Conservation (phyloP, 2,113 vertebrate genomes). For the Larimichthys polyactis region DNA sequence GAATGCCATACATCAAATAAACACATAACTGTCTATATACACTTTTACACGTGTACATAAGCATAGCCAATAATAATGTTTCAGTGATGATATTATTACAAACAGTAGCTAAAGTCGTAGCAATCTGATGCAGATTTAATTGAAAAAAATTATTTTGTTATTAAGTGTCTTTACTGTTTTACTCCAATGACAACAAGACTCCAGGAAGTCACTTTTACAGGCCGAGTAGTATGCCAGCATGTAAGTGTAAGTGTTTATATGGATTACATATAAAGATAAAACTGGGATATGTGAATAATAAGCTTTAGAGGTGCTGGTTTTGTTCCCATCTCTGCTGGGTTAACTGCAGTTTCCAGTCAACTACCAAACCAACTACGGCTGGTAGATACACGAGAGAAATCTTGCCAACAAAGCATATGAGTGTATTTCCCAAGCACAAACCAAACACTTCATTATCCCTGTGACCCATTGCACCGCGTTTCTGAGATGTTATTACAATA, state of each 20-base stretch:
- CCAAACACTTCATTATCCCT: background rate
- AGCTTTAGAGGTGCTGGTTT: too few relatives aligned
- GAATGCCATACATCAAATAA: background rate
- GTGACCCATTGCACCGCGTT: too few relatives aligned
- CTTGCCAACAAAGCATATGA: too few relatives aligned
- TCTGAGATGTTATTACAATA: background rate
- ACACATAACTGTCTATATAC: background rate
- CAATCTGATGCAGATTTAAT: too few relatives aligned
- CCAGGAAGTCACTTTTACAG: background rate
- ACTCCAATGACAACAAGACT: background rate
- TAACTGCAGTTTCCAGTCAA: background rate
- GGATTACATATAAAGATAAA: background rate
- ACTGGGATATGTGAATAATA: too few relatives aligned
- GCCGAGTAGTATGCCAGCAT: background rate
- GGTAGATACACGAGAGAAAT: background rate
- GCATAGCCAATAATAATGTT: background rate
- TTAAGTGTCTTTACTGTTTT: background rate
- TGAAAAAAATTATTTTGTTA: too few relatives aligned
- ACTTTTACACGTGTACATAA: background rate
- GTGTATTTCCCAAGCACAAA: background rate
- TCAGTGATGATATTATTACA: background rate
- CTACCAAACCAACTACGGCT: background rate
- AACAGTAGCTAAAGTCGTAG: background rate
- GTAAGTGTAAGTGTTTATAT: background rate
- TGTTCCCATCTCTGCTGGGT: background rate